Conservation (phyloP, 64 coral and sea anemone species). For the Pocillopora damicornis region DNA sequence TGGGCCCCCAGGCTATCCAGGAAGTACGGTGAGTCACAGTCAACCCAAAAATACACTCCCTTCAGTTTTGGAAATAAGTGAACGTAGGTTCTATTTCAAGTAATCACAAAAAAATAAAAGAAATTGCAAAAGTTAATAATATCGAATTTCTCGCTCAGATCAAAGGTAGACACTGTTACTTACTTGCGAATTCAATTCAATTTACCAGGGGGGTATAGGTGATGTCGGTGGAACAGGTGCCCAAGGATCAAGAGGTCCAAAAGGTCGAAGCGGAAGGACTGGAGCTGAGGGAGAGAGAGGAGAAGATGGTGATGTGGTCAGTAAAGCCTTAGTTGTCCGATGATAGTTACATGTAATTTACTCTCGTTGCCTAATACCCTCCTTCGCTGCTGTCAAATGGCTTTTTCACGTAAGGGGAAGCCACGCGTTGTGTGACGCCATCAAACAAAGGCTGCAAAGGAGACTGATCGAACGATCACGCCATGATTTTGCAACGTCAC, state of each 20-base stretch:
- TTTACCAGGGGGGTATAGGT: conserved; percentile 18
- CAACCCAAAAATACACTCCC: not conserved
- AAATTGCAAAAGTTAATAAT: too few relatives aligned
- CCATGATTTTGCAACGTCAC: too few relatives aligned
- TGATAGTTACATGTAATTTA: not conserved
- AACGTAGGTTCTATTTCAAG: too few relatives aligned
- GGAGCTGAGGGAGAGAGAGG: not conserved
- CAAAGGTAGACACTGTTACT: too few relatives aligned
- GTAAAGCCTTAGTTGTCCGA: not conserved
- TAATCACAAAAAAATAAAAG: too few relatives aligned
- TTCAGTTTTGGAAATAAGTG: not conserved
- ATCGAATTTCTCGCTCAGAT: too few relatives aligned
- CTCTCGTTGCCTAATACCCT: too few relatives aligned
- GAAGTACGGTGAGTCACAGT: conserved; percentile 8
- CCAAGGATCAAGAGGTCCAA: conserved; percentile 26
- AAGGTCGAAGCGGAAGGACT: not conserved
- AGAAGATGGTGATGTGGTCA: conserved; percentile 16
- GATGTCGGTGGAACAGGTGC: conserved; percentile 8
- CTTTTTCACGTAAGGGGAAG: too few relatives aligned
- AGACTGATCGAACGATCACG: too few relatives aligned
- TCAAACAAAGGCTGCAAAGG: too few relatives aligned
- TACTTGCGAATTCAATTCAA: not conserved
- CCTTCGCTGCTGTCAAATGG: too few relatives aligned
- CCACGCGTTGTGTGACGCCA: too few relatives aligned
- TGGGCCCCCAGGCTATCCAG: conserved; percentile 22